Evolutionary conservation across 2,888 invertebrate genomes (phyloP).

Genomic region (Lepidocyrtinus sp.): DNA sequence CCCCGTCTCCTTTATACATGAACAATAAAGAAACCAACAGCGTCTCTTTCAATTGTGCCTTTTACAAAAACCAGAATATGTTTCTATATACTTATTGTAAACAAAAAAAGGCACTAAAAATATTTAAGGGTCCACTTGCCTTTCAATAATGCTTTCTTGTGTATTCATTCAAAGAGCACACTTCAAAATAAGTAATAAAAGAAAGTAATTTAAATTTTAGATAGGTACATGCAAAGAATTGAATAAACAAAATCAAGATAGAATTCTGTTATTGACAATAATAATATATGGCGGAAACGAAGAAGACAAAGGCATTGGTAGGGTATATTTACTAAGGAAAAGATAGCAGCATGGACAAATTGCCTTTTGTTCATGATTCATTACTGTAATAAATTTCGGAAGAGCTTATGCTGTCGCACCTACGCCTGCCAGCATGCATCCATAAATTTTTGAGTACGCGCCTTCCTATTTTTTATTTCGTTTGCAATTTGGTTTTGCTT

Average conservation of each 20-base stretch:
- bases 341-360: not conserved
- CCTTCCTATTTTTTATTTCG: too few species aligned
- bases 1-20: not conserved
- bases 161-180: too few species aligned
- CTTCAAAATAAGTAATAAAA: conserved; percentile 4
- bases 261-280: not conserved
- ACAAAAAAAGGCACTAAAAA: not conserved
- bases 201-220: conserved; percentile 16
- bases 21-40: conserved; percentile 9
- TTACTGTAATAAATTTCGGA: conserved; percentile 5
- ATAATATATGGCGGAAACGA: not conserved
- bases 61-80: not conserved
- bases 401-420: not conserved
- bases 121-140: not conserved
- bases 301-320: too few species aligned
- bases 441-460: not conserved
- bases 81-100: not conserved
- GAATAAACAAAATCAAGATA: conserved; percentile 8
- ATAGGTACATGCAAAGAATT: not conserved
- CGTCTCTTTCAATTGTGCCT: not conserved
- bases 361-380: not conserved
- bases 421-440: not conserved
- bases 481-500: too few species aligned
- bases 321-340: not conserved
- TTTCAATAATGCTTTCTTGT: too few species aligned